Evolutionary conservation across 2,797 vertebrate genomes (phyloP), one percentile per base, ranked within the genome.

Genomic region (Pseudochromis fuscus): DNA sequence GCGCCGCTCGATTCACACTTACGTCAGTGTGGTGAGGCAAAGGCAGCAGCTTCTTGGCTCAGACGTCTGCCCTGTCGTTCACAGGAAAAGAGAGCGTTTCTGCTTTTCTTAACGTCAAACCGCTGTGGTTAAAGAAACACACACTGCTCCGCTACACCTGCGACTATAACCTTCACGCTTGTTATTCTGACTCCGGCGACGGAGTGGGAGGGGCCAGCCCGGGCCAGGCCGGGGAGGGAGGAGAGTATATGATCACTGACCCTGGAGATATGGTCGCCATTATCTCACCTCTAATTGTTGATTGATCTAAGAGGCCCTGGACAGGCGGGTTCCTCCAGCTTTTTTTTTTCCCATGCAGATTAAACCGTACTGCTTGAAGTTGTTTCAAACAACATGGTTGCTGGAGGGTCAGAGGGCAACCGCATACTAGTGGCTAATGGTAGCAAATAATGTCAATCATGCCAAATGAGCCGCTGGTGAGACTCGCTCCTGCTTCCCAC

Each of bases 361-460:
- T 94, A 95, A 93, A 91, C 84, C 82, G 40, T 86, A 91, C 87
- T 89, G 89, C 90, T 92, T 90, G 89, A 92, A 91, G 92, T 91
- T 87, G 78, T 92, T 93, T 94, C 87, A 94, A 94, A 91, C 91
- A 92, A 91, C 90, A 90, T 83, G 86, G 89, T 90, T 83, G 79
- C 85, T 62, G 53, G 27, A 78, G 72, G 94, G 93, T 95, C 93
- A 94, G 68, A 93, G 94, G 93, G 82, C 92, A 94, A 94, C 93
- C 63, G 81, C 92, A 94, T 94, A 93, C 91, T 92, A 89, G 87
- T 84, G 89, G 90, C 92, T 94, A 95, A 94, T 95, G 92, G 94
- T 93, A 93, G 94, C 93, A 93, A 95, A 93, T 94, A 92, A 90
- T 93, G 94, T 95, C 94, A 95, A 91, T 95, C 94, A 94, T 85